Base-by-base conservation (phyloP, 2,888 invertebrate genomes). In the Hirtodrosophila histrioides region DNA sequence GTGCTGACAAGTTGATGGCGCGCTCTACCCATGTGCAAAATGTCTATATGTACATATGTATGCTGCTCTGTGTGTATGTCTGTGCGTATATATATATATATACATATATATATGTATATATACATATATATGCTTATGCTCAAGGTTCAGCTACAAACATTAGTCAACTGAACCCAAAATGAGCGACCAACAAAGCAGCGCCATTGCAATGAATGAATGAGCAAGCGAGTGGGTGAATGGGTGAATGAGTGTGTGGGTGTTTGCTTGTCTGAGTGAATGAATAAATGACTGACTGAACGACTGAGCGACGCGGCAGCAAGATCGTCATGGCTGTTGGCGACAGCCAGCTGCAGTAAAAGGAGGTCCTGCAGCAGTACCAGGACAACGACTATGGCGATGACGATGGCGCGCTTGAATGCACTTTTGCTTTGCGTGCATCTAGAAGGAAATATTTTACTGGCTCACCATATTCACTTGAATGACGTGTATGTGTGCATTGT, bases 151-250 rank as follows among this genome's bases (percentile, higher is more conserved):
- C 77, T 69, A 46, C 50, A 70, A 76, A 72, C 87, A 81, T 85
- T 85, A 69, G 85, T 81, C 85, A 85, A 76, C 62, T 66, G 71
- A 76, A 69, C 75, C 82, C 72, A 72, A 82, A 82, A 81, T 86
- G 82, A 85, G 82, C 82, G 85, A 57, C 68, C 68, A 70, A 71
- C 76, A 86, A 82, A 86, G 75, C 78, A 80, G 62, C 68, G 84
- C 54, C 69, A 55, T 56, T 57, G 69, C 62, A 68, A 62, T 65
- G 71, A 68, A 64, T 70, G 76, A 71, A 64, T 54, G 71, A 70
- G 55, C 60, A 72, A 55, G 72, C 62, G 68, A 66, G 51, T 58
- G 58, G 7, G 44, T 60, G 70, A 53, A 39, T 71, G 68, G 7
- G 3, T 61, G 45, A 29, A 31, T 57, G 40, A 46, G 24, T 31